Conservation (phyloP, 2,797 vertebrate genomes). For the Remorina albescens region DNA sequence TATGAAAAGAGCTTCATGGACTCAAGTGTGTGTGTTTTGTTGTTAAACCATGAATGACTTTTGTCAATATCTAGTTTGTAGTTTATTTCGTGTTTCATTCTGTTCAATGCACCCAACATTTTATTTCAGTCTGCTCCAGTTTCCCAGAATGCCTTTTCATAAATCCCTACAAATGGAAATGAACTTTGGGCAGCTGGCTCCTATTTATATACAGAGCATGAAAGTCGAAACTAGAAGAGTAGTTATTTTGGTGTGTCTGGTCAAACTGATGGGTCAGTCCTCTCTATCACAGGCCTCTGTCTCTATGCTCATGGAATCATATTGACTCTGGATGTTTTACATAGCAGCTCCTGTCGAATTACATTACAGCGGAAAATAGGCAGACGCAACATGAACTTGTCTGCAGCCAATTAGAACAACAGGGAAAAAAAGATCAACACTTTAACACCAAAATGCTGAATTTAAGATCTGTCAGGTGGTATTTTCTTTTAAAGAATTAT, state of each 20-base stretch:
- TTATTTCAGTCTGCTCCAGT: constrained; percentile 12
- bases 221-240: constrained; percentile 24
- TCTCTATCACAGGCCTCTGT: background rate
- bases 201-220: constrained; percentile 31
- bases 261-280: constrained; percentile 9
- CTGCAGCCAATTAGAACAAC: constrained; percentile 5
- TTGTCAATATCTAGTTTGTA: no score
- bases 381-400: background rate
- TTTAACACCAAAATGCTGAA: background rate
- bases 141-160: constrained; percentile 24
- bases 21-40: no score
- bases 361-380: background rate
- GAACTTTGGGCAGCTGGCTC: constrained; percentile 22
- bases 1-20: no score
- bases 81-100: no score
- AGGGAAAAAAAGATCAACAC: background rate
- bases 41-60: no score
- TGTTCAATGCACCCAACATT: no score
- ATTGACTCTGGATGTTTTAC: constrained; percentile 18
- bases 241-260: background rate
- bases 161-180: constrained; percentile 28
- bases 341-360: constrained; percentile 6
- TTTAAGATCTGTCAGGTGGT: background rate
- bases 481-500: background rate
- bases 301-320: background rate